A percentile compares a stretch with the other conserved stretches of the same genome.
Evolutionary conservation across 1,140 invertebrate genomes (phyloP).

Genomic region (Orius laevigatus): DNA sequence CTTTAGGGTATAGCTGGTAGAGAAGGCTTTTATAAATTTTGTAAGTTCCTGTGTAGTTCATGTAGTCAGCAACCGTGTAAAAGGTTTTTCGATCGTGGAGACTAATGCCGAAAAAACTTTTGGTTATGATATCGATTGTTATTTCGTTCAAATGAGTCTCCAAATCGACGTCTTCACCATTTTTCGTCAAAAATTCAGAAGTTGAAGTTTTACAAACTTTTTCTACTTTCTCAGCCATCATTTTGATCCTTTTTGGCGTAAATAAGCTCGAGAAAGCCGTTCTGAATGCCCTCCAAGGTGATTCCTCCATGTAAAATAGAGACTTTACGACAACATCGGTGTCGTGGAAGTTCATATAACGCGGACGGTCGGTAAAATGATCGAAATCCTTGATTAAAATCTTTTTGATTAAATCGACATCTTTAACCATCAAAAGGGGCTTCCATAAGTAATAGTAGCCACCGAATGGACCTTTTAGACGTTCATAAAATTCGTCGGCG

Average conservation of each 20-base stretch:
- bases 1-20: no score
- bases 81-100: not conserved
- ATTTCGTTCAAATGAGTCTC: not conserved
- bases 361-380: slow-evolving; percentile 1
- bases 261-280: not conserved
- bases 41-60: not conserved
- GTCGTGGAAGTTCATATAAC: not conserved
- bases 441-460: not conserved
- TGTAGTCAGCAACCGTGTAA: not conserved
- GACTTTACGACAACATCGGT: not conserved
- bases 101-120: not conserved
- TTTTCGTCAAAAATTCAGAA: not conserved
- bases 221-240: not conserved
- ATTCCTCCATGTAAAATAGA: not conserved
- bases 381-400: not conserved
- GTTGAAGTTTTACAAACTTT: no score
- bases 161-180: not conserved
- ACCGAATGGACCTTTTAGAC: no score
- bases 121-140: not conserved
- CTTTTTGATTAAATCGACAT: not conserved
- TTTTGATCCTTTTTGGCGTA: not conserved
- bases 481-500: no score
- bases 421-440: not conserved
- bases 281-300: not conserved
- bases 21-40: no score